Evolutionary conservation across 2,888 invertebrate genomes (phyloP), one percentile per base, ranked within the genome.

Genomic region (Junonia oenone): DNA sequence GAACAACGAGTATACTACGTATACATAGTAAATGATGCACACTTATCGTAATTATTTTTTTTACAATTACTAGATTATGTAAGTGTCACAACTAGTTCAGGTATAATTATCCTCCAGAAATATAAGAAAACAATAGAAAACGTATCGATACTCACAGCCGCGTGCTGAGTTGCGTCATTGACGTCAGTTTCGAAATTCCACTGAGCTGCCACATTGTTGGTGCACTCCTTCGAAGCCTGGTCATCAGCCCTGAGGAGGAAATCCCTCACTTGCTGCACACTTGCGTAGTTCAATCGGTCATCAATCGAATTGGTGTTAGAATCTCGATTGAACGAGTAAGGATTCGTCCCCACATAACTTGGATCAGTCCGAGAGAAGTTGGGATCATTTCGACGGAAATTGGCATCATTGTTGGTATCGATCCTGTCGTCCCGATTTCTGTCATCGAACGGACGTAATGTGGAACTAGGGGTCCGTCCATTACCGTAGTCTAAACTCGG

Each of bases 151-250:
- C 95, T 95, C 80, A 96, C 97, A 78, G 96, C 96, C 71, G 95
- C 94, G 65, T 95, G 87, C 82, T 97, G 96, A 0, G 95, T 95
- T 45, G 91, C 93, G 76, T 95, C 95, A 81, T 95, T 96, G 35
- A 96, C 95, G 72, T 96, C 94, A 3, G 96, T 96, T 81, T 97
- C 96, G 72, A 96, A 97, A 76, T 94, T 94, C 97, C 97, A 97
- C 73, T 97, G 97, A 0, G 96, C 95, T 0, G 93, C 94, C n/a
- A 97, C 96, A 77, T 96, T 96, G 49, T 93, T 94, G 0, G 95
- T 95, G 71, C 96, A 97, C 78, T 95, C 94, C 73, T 94, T 93
- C 0, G 96, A 94, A 8, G 95, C 93, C 69, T 94, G 93, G 27
- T 94, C 92, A 74, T 96, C 96, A 22, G 95, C 91, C 58, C 94